Evolutionary conservation across 2,888 invertebrate species (phyloP).

Genomic region (Mantis religiosa): DNA sequence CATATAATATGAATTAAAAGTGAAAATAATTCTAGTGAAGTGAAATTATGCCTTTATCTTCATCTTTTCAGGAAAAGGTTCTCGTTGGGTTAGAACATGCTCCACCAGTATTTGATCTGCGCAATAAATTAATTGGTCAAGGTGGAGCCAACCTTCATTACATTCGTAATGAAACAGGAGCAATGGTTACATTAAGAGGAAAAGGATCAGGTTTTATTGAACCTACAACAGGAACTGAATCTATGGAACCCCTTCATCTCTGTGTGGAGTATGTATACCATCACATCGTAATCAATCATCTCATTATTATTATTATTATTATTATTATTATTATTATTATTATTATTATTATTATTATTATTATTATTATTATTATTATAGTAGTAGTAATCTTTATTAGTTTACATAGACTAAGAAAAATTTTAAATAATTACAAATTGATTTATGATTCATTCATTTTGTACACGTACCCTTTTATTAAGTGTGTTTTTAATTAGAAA

Average conservation of each 20-base stretch:
- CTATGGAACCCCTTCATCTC: constrained; percentile 69
- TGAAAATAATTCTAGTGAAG: too few relatives aligned
- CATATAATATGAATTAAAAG: too few relatives aligned
- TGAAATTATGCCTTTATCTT: background rate
- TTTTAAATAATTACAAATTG: too few relatives aligned
- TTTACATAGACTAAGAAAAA: too few relatives aligned
- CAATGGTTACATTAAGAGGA: constrained; percentile 67
- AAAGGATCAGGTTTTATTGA: constrained; percentile 61
- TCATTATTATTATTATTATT: background rate
- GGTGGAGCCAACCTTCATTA: constrained; percentile 70
- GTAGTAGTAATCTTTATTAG: too few relatives aligned
- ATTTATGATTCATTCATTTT: too few relatives aligned
- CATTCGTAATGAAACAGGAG: constrained; percentile 73
- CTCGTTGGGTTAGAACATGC: constrained; percentile 74
- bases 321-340: background rate
- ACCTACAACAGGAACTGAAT: constrained; percentile 53
- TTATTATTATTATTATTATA: background rate
- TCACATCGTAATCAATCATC: too few relatives aligned
- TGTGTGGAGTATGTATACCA: constrained; percentile 67
- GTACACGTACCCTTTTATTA: too few relatives aligned
- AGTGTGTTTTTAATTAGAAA: too few relatives aligned
- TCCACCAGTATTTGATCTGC: constrained; percentile 69
- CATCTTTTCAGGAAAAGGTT: constrained; percentile 61
- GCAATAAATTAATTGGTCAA: constrained; percentile 67
- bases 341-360: too few relatives aligned